Evolutionary conservation across 2,888 invertebrate genomes (phyloP).

Genomic region (Drosophila pegasa): DNA sequence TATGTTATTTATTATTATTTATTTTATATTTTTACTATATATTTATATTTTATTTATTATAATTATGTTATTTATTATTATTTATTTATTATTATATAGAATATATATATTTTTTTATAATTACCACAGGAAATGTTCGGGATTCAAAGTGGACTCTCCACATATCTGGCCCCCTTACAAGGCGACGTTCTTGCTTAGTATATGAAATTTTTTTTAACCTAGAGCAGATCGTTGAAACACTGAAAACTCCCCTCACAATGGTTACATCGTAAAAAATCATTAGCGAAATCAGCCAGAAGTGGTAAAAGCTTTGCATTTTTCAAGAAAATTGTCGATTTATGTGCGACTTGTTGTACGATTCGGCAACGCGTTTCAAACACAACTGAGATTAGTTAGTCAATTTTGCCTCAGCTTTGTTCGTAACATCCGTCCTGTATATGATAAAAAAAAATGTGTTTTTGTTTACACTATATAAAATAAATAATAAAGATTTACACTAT

Average conservation of each 20-base stretch:
- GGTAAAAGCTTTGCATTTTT: not conserved
- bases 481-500: not conserved
- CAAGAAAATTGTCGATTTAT: not conserved
- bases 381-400: conserved; percentile 16
- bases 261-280: not conserved
- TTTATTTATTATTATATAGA: not conserved
- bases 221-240: not conserved
- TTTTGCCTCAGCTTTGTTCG: not conserved
- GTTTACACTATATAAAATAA: not conserved
- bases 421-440: conserved; percentile 23
- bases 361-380: conserved; percentile 10
- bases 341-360: no score
- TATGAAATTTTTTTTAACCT: not conserved
- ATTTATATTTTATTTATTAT: not conserved
- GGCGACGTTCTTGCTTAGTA: not conserved
- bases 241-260: not conserved
- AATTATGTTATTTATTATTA: not conserved
- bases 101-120: not conserved
- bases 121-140: not conserved
- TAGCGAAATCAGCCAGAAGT: not conserved
- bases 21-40: no score
- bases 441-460: not conserved
- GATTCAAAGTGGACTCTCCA: not conserved
- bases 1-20: no score
- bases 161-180: not conserved